Conservation (phyloP, 2,888 invertebrate species). For the Ceriagrion tenellum region DNA sequence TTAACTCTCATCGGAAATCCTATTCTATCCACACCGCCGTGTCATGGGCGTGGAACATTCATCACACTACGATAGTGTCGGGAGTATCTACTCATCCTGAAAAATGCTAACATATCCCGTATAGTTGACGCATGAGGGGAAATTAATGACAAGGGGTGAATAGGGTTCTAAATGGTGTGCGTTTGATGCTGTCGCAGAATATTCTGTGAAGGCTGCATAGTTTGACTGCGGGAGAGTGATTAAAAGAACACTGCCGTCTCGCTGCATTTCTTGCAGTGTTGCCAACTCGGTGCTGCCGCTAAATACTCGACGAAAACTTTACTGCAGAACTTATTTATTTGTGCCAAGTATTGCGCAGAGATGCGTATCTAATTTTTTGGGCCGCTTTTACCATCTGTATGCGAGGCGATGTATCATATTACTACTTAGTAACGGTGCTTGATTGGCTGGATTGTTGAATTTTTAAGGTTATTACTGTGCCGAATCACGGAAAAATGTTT, state of each 20-base stretch:
- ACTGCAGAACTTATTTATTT: background rate
- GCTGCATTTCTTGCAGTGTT: too few species aligned
- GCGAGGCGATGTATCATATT: too few species aligned
- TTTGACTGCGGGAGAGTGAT: background rate
- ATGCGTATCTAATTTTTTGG: too few species aligned
- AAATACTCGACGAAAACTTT: background rate
- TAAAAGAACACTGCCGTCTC: too few species aligned
- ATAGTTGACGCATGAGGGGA: background rate
- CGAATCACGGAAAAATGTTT: too few species aligned
- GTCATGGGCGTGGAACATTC: background rate
- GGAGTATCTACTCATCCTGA: background rate
- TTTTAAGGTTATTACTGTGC: too few species aligned
- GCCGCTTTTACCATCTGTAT: too few species aligned
- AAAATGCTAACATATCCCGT: background rate
- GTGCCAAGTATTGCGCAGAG: background rate
- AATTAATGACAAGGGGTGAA: background rate
- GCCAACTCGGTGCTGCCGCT: too few species aligned
- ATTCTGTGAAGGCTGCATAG: background rate
- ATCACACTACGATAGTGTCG: background rate
- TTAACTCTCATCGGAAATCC: background rate
- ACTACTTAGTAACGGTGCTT: too few species aligned
- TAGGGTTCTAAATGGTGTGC: background rate
- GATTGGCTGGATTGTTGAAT: too few species aligned
- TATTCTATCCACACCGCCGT: background rate
- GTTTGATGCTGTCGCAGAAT: background rate